Evolutionary conservation across 2,797 vertebrate species (phyloP), one percentile per base, ranked within the genome.

Genomic region (Helicolenus hilgendorfi): DNA sequence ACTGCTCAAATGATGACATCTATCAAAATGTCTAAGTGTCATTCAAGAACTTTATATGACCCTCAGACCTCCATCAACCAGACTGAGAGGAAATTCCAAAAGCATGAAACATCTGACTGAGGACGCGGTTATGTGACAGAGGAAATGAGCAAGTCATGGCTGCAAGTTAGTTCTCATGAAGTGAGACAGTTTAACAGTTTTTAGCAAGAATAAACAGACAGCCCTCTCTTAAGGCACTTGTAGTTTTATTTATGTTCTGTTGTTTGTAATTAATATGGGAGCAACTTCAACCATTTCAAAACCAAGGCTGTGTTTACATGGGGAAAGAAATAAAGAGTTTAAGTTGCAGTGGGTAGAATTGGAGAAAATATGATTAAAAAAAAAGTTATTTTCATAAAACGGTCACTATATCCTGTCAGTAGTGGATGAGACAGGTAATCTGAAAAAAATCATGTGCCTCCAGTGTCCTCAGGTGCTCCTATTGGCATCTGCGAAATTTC

Each of bases 11-110:
- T 56, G 95, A 97, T 65, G 96, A 94, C 89, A 83, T 97, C 79
- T 98, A 97, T 88, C 95, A 97, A 93, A 98, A 98, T 80, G 35
- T 97, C 38, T 96, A 70, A 91, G 26, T 18, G 63, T 71, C 71
- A 72, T 10, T 36, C 5, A 72, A 31, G 13, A 67, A 69, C 7
- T n/a, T 36, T 11, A 18, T 36, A 60, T 10, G 2, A 24, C 33
- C 41, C 27, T 65, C 35, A 31, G 67, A 71, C 5, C 13, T 24
- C 26, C n/a, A 5, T 72, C 45, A 36, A 74, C 45, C 15, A 26
- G 59, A 79, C 36, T 8, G 36, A 41, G 76, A 74, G 31, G 64
- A 77, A 20, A 75, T 36, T 70, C 22, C 20, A 63, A 35, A 13
- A 26, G 20, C 31, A 29, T 11, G 27, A 77, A 81, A 79, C 29